phyloP scores from a whole-genome alignment of 2,113 vertebrate species.

The Oncorhynchus mykiss region DNA sequence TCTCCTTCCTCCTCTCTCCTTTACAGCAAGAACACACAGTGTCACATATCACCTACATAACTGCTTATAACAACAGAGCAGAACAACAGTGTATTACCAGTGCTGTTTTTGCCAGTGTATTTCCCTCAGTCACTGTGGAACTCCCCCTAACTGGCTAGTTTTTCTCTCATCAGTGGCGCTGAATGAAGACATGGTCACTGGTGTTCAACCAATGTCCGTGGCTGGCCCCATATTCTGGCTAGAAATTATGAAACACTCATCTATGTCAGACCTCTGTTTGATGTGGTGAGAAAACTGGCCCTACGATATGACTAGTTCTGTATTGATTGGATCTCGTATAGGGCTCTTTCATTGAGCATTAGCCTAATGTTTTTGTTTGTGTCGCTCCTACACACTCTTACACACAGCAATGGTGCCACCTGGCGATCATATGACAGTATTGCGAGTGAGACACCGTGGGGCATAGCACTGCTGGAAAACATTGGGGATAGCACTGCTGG shows the following conservation, averaged over 20 bases:
- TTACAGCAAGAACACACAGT: neutral
- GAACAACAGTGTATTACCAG: neutral
- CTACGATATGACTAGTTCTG: neutral
- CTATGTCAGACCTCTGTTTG: no score
- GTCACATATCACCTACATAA: neutral
- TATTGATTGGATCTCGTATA: constrained; percentile 4
- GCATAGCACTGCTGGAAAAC: no score
- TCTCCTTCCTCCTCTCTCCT: neutral
- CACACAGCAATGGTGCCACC: constrained; percentile 54
- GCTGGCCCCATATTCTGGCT: no score
- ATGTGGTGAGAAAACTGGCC: neutral
- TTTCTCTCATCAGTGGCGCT: no score
- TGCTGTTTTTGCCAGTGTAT: constrained; percentile 1
- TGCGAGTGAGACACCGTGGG: neutral
- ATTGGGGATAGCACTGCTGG: no score
- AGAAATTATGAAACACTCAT: no score
- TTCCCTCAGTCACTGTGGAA: neutral
- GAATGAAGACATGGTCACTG: no score
- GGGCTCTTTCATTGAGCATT: no score
- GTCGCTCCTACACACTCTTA: neutral
- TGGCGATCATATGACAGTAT: constrained; percentile 40
- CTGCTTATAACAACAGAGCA: neutral
- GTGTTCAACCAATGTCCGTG: no score
- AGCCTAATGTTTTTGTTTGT: neutral
- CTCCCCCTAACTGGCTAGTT: no score